Percentiles rank a stretch among this genome's conserved stretches.
Conservation (phyloP, 2,113 vertebrate genomes). For the Gambusia affinis region DNA sequence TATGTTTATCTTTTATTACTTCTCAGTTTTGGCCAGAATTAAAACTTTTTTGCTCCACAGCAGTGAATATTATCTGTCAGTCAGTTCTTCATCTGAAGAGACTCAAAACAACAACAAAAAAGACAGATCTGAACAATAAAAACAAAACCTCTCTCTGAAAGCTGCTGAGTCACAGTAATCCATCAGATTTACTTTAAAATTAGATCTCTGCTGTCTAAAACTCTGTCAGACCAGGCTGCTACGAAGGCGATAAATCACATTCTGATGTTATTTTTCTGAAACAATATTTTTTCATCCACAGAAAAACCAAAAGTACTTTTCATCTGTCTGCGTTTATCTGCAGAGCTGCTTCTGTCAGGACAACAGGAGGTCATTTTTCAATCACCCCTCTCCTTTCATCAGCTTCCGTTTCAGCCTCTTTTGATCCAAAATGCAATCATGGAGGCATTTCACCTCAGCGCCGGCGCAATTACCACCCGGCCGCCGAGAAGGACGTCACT, state of each 20-base stretch:
- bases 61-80: neutral
- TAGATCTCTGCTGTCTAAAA: neutral
- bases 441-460: constrained; percentile 8
- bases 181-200: neutral
- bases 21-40: neutral
- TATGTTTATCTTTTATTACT: neutral
- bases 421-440: constrained; percentile 10
- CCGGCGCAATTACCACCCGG: neutral
- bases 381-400: constrained; percentile 17
- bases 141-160: neutral
- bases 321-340: neutral
- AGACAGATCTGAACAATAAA: neutral
- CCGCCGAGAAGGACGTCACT: neutral
- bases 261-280: neutral
- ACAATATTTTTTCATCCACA: neutral
- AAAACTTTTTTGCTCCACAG: too few relatives aligned
- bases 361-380: constrained; percentile 27
- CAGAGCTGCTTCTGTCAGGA: neutral
- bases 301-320: neutral
- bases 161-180: neutral
- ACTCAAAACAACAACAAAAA: neutral
- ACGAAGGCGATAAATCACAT: constrained; percentile 4
- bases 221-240: neutral
- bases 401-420: neutral
- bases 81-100: neutral